Evolutionary conservation across 1,140 invertebrate genomes (phyloP).

Genomic region (Zaprionus inermis): DNA sequence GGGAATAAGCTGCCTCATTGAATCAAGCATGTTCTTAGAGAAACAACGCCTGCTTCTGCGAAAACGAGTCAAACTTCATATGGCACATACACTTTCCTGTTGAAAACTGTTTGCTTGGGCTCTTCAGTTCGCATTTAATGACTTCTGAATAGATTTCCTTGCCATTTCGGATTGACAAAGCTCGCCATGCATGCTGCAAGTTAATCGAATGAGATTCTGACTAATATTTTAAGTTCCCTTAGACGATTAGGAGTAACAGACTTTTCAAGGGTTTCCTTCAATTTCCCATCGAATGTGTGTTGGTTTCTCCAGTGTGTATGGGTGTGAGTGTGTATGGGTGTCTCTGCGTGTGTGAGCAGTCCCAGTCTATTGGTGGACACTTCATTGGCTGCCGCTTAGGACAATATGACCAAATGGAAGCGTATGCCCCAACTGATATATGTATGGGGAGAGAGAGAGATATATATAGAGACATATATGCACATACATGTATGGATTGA

Average conservation of each 20-base stretch:
- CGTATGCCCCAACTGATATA: too few species aligned
- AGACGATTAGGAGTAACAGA: background rate
- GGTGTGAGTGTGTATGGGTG: background rate
- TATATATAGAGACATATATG: background rate
- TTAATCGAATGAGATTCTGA: background rate
- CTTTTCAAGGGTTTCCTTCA: background rate
- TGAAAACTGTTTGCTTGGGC: background rate
- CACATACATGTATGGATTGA: conserved; percentile 12
- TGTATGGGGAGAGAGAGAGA: conserved; percentile 2
- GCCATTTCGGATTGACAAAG: background rate
- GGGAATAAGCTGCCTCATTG: background rate
- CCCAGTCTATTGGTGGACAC: conserved; percentile 60
- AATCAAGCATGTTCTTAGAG: background rate
- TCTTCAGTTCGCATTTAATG: background rate
- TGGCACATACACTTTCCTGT: background rate
- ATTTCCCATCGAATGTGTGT: background rate
- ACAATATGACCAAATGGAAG: conserved; percentile 40
- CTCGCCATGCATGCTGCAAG: background rate
- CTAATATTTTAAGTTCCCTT: background rate
- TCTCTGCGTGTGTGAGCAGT: background rate
- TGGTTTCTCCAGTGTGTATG: background rate
- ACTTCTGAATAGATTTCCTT: background rate
- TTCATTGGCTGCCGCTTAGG: conserved; percentile 60
- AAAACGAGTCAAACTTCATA: background rate
- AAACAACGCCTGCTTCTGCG: background rate